Evolutionary conservation across 2,888 invertebrate species (phyloP).

Genomic region (Lasioglossum zephyrum): DNA sequence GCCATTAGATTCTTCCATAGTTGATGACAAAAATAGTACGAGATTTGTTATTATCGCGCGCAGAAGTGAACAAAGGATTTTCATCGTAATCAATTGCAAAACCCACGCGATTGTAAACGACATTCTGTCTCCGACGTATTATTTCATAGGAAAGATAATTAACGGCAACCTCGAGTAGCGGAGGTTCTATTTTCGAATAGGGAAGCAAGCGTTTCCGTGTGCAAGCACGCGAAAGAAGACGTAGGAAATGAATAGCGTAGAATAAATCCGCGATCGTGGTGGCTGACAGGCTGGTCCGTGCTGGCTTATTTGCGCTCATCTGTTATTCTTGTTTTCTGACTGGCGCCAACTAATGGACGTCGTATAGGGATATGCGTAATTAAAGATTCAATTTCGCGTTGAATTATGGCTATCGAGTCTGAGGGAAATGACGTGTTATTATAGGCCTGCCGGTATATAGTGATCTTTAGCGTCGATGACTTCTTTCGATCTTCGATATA

Average conservation of each 20-base stretch:
- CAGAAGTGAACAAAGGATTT: constrained; percentile 1
- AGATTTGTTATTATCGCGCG: neutral
- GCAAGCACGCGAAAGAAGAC: constrained; percentile 32
- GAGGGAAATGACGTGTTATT: constrained; percentile 60
- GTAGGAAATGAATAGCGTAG: constrained; percentile 13
- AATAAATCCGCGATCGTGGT: constrained; percentile 3
- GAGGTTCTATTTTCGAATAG: constrained; percentile 40
- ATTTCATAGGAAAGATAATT: constrained; percentile 7
- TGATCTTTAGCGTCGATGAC: constrained; percentile 25
- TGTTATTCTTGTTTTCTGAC: constrained; percentile 49
- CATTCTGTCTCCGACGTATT: constrained; percentile 16
- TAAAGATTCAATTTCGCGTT: constrained; percentile 61
- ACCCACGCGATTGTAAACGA: constrained; percentile 15
- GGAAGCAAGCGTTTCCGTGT: constrained; percentile 52
- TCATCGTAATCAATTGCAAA: neutral
- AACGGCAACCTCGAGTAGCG: constrained; percentile 34
- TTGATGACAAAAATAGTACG: neutral
- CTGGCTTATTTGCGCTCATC: neutral
- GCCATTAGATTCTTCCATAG: neutral
- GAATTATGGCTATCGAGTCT: constrained; percentile 55
- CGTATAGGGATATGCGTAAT: constrained; percentile 39
- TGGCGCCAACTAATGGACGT: constrained; percentile 59
- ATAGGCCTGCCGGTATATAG: constrained; percentile 28
- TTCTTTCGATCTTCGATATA: constrained; percentile 20
- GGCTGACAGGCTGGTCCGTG: neutral